Evolutionary conservation across 2,113 vertebrate species (phyloP).

Genomic region (Mixornis gularis): DNA sequence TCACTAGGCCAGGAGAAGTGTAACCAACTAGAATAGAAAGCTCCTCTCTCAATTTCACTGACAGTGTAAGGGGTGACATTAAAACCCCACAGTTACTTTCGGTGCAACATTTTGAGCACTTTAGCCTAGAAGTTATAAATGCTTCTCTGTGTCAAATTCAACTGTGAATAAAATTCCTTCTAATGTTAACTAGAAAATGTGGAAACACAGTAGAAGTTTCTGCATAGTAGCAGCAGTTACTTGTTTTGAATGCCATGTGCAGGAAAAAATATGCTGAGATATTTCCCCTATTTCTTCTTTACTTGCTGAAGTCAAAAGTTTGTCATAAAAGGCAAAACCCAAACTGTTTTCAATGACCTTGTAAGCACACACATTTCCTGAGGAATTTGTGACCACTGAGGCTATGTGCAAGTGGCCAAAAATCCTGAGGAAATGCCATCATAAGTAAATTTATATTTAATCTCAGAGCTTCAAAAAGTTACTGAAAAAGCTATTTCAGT

Average conservation of each 20-base stretch:
- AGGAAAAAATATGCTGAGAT: background rate
- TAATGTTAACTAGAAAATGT: background rate
- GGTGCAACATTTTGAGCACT: background rate
- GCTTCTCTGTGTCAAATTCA: background rate
- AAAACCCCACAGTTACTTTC: background rate
- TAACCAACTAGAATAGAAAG: background rate
- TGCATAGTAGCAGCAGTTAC: background rate
- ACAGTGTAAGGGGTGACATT: background rate
- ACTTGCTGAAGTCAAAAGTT: background rate
- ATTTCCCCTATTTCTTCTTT: conserved; percentile 14
- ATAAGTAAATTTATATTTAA: background rate
- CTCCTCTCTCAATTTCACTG: background rate
- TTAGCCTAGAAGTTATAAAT: background rate
- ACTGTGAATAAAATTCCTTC: background rate
- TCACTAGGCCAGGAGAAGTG: background rate
- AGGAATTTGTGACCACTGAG: conserved; percentile 26
- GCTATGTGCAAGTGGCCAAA: background rate
- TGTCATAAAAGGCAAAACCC: conserved; percentile 4
- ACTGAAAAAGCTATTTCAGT: background rate
- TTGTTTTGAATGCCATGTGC: background rate
- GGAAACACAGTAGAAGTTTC: background rate
- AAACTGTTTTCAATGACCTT: background rate
- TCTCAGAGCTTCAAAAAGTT: background rate
- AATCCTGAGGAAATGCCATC: background rate
- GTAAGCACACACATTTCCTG: background rate